These are phyloP conservation scores for Esox masquinongy DNA, from an alignment of 2,797 vertebrate genomes.

Conservation along the genomic window DNA sequence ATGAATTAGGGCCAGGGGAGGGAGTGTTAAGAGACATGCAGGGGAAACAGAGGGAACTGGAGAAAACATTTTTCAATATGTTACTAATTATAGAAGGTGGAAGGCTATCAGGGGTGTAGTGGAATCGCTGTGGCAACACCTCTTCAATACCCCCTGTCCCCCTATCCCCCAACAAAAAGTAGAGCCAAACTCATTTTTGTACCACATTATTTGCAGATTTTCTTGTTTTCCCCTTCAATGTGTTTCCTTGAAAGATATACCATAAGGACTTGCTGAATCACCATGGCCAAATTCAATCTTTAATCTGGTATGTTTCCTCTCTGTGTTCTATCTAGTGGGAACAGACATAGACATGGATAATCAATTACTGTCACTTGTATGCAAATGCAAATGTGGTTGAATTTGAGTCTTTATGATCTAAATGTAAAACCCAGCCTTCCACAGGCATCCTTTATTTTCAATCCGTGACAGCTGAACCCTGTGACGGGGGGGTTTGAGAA, in stretches of 20 bases:
- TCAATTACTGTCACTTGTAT: background rate
- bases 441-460: background rate
- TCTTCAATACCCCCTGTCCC: background rate
- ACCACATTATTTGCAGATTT: background rate
- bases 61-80: conserved; percentile 45
- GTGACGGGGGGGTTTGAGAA: conserved; percentile 48
- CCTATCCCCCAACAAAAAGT: background rate
- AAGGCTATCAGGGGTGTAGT: background rate
- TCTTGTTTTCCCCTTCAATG: background rate
- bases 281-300: background rate
- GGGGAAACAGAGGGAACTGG: conserved; percentile 26
- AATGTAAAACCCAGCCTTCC: background rate
- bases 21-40: conserved; percentile 55
- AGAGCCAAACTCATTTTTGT: background rate
- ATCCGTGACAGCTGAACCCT: conserved; percentile 44
- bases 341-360: background rate
- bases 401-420: background rate
- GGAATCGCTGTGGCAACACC: no score
- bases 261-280: background rate
- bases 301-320: background rate
- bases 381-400: background rate
- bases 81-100: conserved; percentile 35
- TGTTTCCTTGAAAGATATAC: no score
- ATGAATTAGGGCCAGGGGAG: conserved; percentile 59
- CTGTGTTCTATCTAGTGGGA: background rate